phyloP scores from a whole-genome alignment of 2,797 vertebrate genomes.

The Enteromius argenteus region DNA sequence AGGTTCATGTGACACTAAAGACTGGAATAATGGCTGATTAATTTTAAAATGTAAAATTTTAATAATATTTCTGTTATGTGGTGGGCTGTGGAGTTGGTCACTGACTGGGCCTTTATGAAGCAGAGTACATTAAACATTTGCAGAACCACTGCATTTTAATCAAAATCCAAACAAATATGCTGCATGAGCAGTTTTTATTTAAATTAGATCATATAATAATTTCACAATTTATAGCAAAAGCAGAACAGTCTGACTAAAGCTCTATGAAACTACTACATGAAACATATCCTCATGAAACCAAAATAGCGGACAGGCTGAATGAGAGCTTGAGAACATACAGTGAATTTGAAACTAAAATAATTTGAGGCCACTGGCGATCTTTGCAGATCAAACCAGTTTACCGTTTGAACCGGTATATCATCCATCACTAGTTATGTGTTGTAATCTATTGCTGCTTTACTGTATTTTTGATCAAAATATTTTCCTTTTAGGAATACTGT shows the following conservation, averaged over 20 bases:
- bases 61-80: background rate
- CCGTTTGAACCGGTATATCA: background rate
- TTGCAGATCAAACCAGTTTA: background rate
- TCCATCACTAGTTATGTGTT: background rate
- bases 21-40: background rate
- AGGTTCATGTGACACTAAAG: background rate
- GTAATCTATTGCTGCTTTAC: background rate
- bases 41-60: background rate
- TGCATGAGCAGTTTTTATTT: too few species aligned
- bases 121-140: background rate
- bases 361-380: background rate
- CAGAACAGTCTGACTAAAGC: background rate
- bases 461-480: background rate
- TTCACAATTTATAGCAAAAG: background rate
- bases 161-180: background rate
- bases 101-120: background rate
- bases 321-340: background rate
- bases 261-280: background rate
- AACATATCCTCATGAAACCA: background rate
- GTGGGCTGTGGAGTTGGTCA: background rate
- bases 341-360: background rate
- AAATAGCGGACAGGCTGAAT: background rate
- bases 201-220: background rate
- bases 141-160: background rate
- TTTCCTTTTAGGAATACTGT: background rate